Percentiles rank a stretch among this genome's conserved stretches.
Conservation (phyloP, 2,797 vertebrate species). For the Ambastaia sidthimunki region DNA sequence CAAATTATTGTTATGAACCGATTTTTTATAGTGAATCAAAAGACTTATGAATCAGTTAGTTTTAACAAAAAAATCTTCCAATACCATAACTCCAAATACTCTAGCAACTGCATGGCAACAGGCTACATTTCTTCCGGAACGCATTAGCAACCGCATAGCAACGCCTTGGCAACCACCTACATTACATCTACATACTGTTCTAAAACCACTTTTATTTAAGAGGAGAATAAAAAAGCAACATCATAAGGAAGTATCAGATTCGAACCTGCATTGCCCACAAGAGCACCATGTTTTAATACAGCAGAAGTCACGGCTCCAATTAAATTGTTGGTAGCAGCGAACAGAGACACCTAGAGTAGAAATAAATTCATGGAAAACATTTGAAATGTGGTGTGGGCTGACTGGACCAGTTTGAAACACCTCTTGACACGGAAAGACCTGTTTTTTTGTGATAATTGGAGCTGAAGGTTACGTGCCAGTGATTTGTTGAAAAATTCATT, state of each 20-base stretch:
- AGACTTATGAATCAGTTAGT: not conserved
- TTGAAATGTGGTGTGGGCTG: not conserved
- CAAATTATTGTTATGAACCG: not conserved
- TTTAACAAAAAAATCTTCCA: too few relatives aligned
- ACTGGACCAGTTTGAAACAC: not conserved
- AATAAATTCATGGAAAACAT: not conserved
- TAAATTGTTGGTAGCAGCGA: not conserved
- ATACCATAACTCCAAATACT: too few relatives aligned
- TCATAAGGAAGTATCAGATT: too few relatives aligned
- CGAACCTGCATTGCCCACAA: too few relatives aligned
- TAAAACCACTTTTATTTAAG: too few relatives aligned
- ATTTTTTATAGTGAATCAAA: not conserved
- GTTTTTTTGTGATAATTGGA: conserved; percentile 23
- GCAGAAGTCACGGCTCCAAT: not conserved
- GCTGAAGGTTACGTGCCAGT: conserved; percentile 7
- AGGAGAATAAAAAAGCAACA: too few relatives aligned
- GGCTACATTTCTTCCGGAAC: too few relatives aligned
- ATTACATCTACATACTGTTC: too few relatives aligned
- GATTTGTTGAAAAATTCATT: conserved; percentile 39
- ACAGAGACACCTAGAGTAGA: not conserved
- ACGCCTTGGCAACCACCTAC: too few relatives aligned
- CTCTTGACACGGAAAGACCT: not conserved
- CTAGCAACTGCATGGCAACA: too few relatives aligned
- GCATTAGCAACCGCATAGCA: too few relatives aligned
- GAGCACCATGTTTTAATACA: not conserved